Conservation (phyloP, 2,113 vertebrate genomes). For the Hippocampus abdominalis region DNA sequence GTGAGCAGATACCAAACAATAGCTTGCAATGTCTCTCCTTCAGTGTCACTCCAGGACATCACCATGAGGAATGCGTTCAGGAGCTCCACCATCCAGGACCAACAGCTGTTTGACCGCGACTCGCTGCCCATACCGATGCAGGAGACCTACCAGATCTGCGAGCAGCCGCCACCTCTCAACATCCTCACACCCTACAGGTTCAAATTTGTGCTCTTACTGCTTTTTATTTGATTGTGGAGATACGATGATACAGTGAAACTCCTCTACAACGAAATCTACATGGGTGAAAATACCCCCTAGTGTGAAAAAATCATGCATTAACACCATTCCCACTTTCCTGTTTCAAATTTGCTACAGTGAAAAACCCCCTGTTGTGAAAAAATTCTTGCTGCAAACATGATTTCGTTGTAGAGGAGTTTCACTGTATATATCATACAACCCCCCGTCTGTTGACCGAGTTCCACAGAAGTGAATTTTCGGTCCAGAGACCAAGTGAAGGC, state of each 20-base stretch:
- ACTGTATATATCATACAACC: no score
- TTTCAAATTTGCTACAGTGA: no score
- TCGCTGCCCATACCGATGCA: constrained; percentile 91
- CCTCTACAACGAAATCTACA: no score
- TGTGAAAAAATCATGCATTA: no score
- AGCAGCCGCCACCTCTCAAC: constrained; percentile 94
- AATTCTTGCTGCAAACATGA: no score
- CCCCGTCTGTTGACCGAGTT: no score
- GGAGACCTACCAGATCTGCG: constrained; percentile 90
- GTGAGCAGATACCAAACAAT: not conserved
- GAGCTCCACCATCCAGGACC: constrained; percentile 95
- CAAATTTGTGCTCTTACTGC: constrained; percentile 27
- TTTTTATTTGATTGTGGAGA: not conserved
- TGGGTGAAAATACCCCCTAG: no score
- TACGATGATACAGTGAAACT: no score
- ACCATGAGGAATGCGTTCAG: constrained; percentile 98
- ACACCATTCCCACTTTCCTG: no score
- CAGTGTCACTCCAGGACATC: constrained; percentile 97
- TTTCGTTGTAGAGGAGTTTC: no score
- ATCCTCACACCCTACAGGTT: constrained; percentile 96
- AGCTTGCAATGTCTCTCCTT: not conserved
- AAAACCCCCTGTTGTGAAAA: no score
- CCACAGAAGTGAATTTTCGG: not conserved
- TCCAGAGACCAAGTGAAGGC: not conserved
- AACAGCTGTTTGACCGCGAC: constrained; percentile 92